A percentile compares a stretch with the other conserved stretches of the same genome.
Conservation (phyloP, 2,888 invertebrate genomes). For the Phrixothrix hirtus region DNA sequence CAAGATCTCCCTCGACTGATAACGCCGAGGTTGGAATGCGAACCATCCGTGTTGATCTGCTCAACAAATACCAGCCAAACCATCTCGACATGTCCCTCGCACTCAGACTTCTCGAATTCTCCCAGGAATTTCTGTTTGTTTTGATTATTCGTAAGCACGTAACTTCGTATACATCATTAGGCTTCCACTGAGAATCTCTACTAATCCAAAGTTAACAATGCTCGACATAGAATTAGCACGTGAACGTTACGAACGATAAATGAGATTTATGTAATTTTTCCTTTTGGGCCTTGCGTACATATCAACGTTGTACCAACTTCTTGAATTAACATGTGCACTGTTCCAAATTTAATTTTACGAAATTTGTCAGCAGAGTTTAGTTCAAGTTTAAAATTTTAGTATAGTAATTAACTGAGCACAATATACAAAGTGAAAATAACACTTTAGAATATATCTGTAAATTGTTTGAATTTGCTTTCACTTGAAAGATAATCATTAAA, state of each 20-base stretch:
- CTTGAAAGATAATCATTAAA: neutral
- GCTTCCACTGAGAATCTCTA: conserved; percentile 15
- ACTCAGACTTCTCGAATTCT: conserved; percentile 32
- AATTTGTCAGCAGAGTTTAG: too few relatives aligned
- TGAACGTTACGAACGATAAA: conserved; percentile 15
- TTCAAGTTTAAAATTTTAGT: neutral
- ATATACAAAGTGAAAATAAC: too few relatives aligned
- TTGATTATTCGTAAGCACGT: conserved; percentile 29
- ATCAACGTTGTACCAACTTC: too few relatives aligned
- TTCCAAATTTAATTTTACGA: neutral
- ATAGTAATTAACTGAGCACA: too few relatives aligned
- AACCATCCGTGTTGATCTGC: conserved; percentile 49
- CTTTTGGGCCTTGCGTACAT: too few relatives aligned
- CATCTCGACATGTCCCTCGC: conserved; percentile 34
- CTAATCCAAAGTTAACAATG: conserved; percentile 22
- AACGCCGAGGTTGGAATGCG: conserved; percentile 46
- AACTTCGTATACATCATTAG: conserved; percentile 25
- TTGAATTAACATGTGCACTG: neutral
- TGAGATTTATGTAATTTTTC: conserved; percentile 5
- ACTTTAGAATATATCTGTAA: too few relatives aligned
- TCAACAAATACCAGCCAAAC: conserved; percentile 47
- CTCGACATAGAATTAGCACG: conserved; percentile 20
- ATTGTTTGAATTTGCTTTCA: neutral
- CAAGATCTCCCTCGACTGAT: conserved; percentile 47
- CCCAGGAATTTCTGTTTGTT: conserved; percentile 31